phyloP scores from a whole-genome alignment of 2,888 invertebrate species.

The Trachelus stipa region DNA sequence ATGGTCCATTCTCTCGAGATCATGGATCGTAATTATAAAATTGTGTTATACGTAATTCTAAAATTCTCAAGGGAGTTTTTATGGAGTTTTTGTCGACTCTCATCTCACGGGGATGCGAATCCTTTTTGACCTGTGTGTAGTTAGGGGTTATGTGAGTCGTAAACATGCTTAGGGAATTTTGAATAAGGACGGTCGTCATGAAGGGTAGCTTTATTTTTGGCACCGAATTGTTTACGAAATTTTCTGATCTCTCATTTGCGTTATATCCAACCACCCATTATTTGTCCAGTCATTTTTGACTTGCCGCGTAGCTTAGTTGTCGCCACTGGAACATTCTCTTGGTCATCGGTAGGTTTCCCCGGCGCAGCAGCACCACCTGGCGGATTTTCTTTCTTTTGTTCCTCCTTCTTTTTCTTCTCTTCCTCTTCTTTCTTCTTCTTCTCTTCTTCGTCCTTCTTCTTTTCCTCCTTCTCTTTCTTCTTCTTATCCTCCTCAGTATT shows the following conservation, averaged over 20 bases:
- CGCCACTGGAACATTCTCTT: constrained; percentile 61
- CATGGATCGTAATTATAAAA: not conserved
- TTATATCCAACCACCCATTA: constrained; percentile 81
- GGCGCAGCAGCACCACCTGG: constrained; percentile 50
- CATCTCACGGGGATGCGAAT: not conserved
- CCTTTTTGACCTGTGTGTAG: not conserved
- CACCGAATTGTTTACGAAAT: not conserved
- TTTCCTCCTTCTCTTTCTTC: constrained; percentile 11
- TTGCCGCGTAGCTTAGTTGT: constrained; percentile 72
- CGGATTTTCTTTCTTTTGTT: constrained; percentile 37
- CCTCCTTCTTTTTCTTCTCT: constrained; percentile 36
- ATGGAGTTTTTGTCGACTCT: not conserved
- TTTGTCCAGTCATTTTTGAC: constrained; percentile 79
- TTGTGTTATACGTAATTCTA: not conserved
- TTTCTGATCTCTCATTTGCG: not conserved
- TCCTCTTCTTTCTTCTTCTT: constrained; percentile 21
- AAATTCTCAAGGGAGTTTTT: not conserved
- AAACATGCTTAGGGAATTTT: not conserved
- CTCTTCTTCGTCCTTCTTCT: constrained; percentile 20
- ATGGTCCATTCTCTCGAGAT: not conserved
- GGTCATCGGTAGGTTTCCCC: constrained; percentile 34
- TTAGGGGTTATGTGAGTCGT: no score
- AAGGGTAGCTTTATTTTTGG: no score
- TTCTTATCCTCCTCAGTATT: constrained; percentile 7
- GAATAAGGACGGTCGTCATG: not conserved